Evolutionary conservation across 2,888 invertebrate species (phyloP), one percentile per base, ranked within the genome.

Genomic region (Sthenelais limicola): DNA sequence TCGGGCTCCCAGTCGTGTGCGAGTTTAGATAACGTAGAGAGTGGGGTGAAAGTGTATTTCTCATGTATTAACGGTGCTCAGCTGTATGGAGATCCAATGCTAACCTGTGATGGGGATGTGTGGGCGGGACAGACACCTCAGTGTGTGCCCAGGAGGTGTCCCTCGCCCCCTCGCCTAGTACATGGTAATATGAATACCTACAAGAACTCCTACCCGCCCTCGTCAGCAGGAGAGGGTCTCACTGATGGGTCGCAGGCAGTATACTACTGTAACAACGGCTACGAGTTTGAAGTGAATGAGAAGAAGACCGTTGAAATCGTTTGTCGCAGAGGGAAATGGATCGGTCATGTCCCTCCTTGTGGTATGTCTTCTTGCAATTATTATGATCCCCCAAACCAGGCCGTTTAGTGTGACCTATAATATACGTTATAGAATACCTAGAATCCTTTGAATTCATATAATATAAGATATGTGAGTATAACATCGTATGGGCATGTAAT

Each of bases 261-360:
- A 1, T 70, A 70, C 56, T 54, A n/a, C 52, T 70, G 70, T 24
- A 54, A 52, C 28, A 70, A 54, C 43, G 70, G 70, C 21, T 70
- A 54, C 56, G 26, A 33, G 3, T 38, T 54, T n/a, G 52, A 38
- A 18, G 28, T 26, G 2, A n/a, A n/a, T n/a, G 28, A 70, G 7
- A 52, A 32, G 1, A 33, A 18, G 21, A 15, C 33, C 1, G 54
- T 54, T 3, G 51, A 52, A 47, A 52, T 32, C 12, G 30, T 12
- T 21, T 70, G 70, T 35, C 5, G 43, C 12, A 26, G 43, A 24
- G 70, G 70, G 4, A 5, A 38, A 24, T 70, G 70, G 70, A 18
- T 26, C 21, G 70, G 70, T 4, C 0, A 21, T 30, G 28, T 70
- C 26, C 70, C 70, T 9, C 1, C 12, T 3, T 70, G 70, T 35